Evolutionary conservation across 2,797 vertebrate genomes (phyloP), one percentile per base, ranked within the genome.

Genomic region (Sarcophilus harrisii): DNA sequence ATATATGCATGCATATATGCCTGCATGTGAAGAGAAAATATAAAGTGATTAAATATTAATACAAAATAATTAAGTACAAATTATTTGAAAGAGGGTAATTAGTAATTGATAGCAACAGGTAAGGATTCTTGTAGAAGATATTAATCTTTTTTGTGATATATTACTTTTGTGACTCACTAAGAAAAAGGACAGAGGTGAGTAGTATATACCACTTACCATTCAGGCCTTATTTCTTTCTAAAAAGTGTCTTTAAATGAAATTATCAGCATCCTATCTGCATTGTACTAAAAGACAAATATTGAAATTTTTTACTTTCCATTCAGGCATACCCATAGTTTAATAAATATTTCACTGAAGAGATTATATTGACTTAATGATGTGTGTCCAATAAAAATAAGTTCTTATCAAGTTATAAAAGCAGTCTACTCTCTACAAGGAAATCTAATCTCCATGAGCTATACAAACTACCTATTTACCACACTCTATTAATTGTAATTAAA

Each of bases 401-500:
- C 92, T 93, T 93, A 94, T 58, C 30, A 91, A 95, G 95, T 5
- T 73, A 0, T 96, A 92, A 93, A 28, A 94, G 1, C 45, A 45
- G 27, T 90, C 58, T 95, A 62, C 95, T 94, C 28, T 96, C 57
- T 95, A 49, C 4, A 94, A 95, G 91, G 24, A 97, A 55, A 92
- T 24, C 38, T 10, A 92, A 90, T 96, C 93, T 96, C 96, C 73
- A 93, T 93, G 92, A 96, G 12, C 87, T 73, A 18, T 92, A 92
- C 95, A 57, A 96, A 90, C 38, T 89, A 92, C 52, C 24, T 91
- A 95, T 95, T 96, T 92, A 96, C 94, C 13, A 93, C 12, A 95
- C 92, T 97, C 45, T 97, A 59, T 94, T 96, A 97, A 97, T 97
- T 94, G 18, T 96, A 94, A 95, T 94, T 96, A 96, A 97, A 96